Base-by-base conservation (phyloP, 2,888 invertebrate species). In the Pharmacophagus antenor region DNA sequence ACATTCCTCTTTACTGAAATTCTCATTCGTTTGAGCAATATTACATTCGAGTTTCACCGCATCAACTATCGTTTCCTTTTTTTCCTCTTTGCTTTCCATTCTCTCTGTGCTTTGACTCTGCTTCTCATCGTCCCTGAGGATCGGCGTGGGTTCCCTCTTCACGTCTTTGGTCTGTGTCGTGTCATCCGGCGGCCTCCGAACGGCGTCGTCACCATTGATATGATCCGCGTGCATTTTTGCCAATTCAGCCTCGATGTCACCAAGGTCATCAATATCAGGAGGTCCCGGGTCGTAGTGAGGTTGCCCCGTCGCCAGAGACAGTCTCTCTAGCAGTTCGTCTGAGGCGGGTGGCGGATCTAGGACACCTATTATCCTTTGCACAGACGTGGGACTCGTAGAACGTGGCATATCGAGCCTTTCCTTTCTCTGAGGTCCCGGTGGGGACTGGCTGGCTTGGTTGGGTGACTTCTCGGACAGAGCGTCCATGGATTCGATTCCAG, bases 401-500 rank as follows among this genome's bases (percentile, higher is more conserved):
- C 85, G 76, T 1, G 88, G 85, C 84, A 88, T 82, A 66, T 88
- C 85, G 27, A 86, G 76, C 3, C 88, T 78, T 63, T 90, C 89
- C 65, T 88, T 88, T 46, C 84, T 73, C 72, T 84, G 82, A 20
- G 81, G 81, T 1, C 91, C 85, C 70, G 92, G 91, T 65, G 93
- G 96, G 80, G 93, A 96, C 88, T 89, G 95, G 84, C 92, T 95
- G 84, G 95, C 95, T 79, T 96, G 96, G 82, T 96, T 96, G n/a
- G 95, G 95, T 65, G 95, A 96, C 79, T 97, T 97, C 80, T 97
- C 97, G 20, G 97, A 97, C n/a, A 97, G 84, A 2, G 97, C 97
- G 79, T 97, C 97, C 97, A 97, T 97, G 41, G 96, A 96, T 80
- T 97, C 97, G 59, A 97, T 97, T 17, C 97, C 97, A 59, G 97